Conservation (phyloP, 2,888 invertebrate genomes). For the Euspilapteryx auroguttella region DNA sequence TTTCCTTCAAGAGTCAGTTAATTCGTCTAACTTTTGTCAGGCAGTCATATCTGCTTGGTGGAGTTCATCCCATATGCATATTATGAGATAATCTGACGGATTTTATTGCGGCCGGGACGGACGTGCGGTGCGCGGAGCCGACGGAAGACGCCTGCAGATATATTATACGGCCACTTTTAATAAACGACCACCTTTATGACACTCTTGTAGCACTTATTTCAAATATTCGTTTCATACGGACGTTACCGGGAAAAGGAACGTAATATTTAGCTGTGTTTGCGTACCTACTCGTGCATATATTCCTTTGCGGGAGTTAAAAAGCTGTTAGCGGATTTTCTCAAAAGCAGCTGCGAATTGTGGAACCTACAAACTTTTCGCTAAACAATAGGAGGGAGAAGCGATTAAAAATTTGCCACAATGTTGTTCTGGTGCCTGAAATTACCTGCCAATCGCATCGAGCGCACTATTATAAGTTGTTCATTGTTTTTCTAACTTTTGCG, state of each 20-base stretch:
- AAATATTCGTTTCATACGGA: no score
- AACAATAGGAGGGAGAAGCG: constrained; percentile 24
- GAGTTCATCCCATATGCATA: constrained; percentile 44
- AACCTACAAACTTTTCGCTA: constrained; percentile 1
- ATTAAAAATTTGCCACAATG: constrained; percentile 41
- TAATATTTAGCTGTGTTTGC: no score
- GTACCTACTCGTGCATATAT: no score
- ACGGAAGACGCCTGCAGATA: constrained; percentile 19
- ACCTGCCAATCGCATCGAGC: constrained; percentile 54
- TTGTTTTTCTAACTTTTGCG: constrained; percentile 18
- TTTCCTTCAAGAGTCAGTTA: constrained; percentile 16
- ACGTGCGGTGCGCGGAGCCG: constrained; percentile 36
- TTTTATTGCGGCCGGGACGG: constrained; percentile 46
- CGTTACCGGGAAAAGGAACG: no score
- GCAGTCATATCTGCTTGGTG: constrained; percentile 18
- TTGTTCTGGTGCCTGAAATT: constrained; percentile 41
- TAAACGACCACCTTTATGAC: constrained; percentile 24
- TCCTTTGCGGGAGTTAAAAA: no score
- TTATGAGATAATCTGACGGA: constrained; percentile 39
- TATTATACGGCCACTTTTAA: constrained; percentile 18
- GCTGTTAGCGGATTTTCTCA: no score
- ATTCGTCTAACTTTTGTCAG: constrained; percentile 24
- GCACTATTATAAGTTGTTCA: constrained; percentile 57
- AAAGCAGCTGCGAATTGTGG: no score
- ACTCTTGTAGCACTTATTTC: constrained; percentile 22